phyloP scores from a whole-genome alignment of 1,140 invertebrate genomes.

The Aphelinus certus region DNA sequence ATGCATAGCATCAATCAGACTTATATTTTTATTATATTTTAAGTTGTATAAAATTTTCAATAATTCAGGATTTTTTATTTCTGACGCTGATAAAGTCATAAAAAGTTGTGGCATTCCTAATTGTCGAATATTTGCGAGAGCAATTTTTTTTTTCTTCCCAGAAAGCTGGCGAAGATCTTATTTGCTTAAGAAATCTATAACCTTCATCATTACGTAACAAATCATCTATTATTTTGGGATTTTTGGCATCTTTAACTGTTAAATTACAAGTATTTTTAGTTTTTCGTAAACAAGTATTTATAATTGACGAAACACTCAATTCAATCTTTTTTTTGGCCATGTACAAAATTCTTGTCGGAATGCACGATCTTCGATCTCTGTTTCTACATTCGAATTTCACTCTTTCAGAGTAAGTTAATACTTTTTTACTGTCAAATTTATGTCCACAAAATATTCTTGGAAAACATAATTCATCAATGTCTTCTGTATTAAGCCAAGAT shows the following conservation, averaged over 20 bases:
- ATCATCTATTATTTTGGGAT: not conserved
- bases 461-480: no score
- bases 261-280: not conserved
- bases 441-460: no score
- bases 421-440: no score
- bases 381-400: not conserved
- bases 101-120: slow-evolving; percentile 11
- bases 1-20: slow-evolving; percentile 1
- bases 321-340: slow-evolving; percentile 19
- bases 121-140: not conserved
- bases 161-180: slow-evolving; percentile 2
- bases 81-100: slow-evolving; percentile 18
- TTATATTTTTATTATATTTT: slow-evolving; percentile 20
- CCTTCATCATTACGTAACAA: not conserved
- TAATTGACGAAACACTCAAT: not conserved
- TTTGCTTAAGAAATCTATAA: slow-evolving; percentile 7
- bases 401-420: no score
- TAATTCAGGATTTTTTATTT: slow-evolving; percentile 19
- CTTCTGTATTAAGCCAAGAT: no score
- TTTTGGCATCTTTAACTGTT: not conserved
- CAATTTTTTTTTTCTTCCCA: slow-evolving; percentile 16
- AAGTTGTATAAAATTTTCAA: slow-evolving; percentile 28
- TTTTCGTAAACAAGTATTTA: slow-evolving; percentile 18
- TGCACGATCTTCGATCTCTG: not conserved
- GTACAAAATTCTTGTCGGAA: not conserved